Evolutionary conservation across 37 sponge, comb jelly and placozoan species (phyloP), one percentile per base, ranked within the genome.

Genomic region (Spongia lamella): DNA sequence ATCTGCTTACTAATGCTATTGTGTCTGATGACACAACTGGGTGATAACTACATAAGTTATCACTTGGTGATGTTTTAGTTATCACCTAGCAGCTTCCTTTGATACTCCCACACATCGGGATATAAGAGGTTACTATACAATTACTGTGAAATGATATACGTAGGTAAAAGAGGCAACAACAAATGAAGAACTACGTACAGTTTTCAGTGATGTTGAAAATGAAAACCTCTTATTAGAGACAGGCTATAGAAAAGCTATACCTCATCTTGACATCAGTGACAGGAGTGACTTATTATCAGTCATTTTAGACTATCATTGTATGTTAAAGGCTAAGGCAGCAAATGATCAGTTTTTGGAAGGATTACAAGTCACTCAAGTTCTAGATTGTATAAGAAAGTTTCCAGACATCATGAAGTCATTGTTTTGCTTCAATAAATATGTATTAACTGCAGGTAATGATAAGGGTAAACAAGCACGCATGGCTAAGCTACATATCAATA

Each of bases 331-430:
- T 7, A 81, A 81, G 27, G 58, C 68, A 17, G 64, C 21, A 22
- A 81, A 72, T 63, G 82, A 81, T 56, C 82, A 81, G 66, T 81
- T 72, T 26, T 49, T 64, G 7, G 82, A 81, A 7, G 82, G 82
- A 1, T 53, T 80, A 2, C 3, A 72, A 13, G 27, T 1, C 7
- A 9, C 59, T 19, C 49, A 35, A 32, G 20, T 80, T 21, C n/a
- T 56, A 17, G 20, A 69, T 3, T 49, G 2, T 31, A 53, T 82
- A 2, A 14, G 20, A 20, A 2, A 52, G 33, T 16, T 65, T 40
- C 75, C 83, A 25, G 60, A 22, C 32, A 27, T 66, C 0, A 52
- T 37, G 68, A 56, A 66, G 38, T 32, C 68, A 16, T 25, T 74
- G 51, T 82, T 82, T 82, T 66, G 72, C 4, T 4, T 58, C 26